phyloP scores from a whole-genome alignment of 2,888 invertebrate genomes.

The Drosophila prostipennis region DNA sequence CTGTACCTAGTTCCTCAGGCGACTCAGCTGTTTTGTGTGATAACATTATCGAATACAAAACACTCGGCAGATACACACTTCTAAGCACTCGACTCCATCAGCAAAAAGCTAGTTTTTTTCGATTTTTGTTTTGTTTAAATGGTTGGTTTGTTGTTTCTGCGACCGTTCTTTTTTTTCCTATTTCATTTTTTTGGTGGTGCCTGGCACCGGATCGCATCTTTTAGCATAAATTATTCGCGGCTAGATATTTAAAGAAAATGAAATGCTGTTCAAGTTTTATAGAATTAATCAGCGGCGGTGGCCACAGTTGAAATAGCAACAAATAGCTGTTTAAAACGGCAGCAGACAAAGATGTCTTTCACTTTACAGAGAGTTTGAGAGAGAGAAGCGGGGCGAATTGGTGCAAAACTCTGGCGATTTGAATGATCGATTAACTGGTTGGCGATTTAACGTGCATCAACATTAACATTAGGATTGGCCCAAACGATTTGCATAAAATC shows the following conservation, averaged over 20 bases:
- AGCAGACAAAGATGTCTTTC: conserved; percentile 42
- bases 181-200: conserved; percentile 58
- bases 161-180: conserved; percentile 54
- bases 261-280: conserved; percentile 63
- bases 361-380: conserved; percentile 14
- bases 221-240: conserved; percentile 72
- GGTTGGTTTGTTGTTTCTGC: conserved; percentile 68
- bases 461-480: neutral
- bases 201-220: conserved; percentile 72
- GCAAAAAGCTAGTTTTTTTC: conserved; percentile 21
- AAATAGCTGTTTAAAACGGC: conserved; percentile 53
- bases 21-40: conserved; percentile 43
- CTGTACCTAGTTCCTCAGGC: conserved; percentile 22
- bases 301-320: conserved; percentile 48
- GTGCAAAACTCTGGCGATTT: conserved; percentile 12
- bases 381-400: conserved; percentile 9
- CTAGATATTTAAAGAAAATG: conserved; percentile 69
- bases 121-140: conserved; percentile 47
- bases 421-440: conserved; percentile 38
- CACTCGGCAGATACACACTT: conserved; percentile 29
- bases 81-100: conserved; percentile 37
- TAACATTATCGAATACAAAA: conserved; percentile 52
- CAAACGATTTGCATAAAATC: conserved; percentile 40
- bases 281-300: conserved; percentile 67
- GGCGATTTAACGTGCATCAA: conserved; percentile 26